These are phyloP conservation scores for Apostichopus japonicus DNA, from an alignment of 35 echinoderm and acorn worm species.

Conservation along the genomic window DNA sequence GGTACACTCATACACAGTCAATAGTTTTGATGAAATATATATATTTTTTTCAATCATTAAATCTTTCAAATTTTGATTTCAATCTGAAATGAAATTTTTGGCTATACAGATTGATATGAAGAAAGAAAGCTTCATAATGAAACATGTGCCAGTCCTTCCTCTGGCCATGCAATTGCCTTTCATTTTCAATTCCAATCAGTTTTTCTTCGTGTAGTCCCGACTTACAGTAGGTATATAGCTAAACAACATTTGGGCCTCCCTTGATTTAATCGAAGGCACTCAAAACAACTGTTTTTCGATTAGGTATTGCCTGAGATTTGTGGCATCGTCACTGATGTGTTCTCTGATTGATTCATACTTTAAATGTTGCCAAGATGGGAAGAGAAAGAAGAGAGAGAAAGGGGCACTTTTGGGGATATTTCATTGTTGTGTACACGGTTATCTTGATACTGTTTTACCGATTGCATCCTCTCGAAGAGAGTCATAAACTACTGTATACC, in stretches of 20 bases:
- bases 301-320: background rate
- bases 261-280: conserved; percentile 29
- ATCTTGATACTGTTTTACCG: background rate
- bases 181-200: background rate
- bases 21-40: too few species aligned
- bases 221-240: background rate
- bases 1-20: too few species aligned
- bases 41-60: too few species aligned
- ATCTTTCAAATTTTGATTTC: too few species aligned
- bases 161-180: background rate
- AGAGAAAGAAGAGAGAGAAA: background rate
- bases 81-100: too few species aligned
- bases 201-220: background rate
- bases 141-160: background rate
- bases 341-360: conserved; percentile 1
- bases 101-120: too few species aligned
- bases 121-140: too few species aligned
- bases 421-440: background rate
- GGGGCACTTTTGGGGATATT: background rate
- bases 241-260: conserved; percentile 15
- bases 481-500: background rate
- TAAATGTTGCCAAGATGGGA: background rate
- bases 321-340: background rate
- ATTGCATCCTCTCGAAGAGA: background rate
- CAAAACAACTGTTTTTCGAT: conserved; percentile 29